Base-by-base conservation (phyloP, 2,113 vertebrate species). In the Solea senegalensis region DNA sequence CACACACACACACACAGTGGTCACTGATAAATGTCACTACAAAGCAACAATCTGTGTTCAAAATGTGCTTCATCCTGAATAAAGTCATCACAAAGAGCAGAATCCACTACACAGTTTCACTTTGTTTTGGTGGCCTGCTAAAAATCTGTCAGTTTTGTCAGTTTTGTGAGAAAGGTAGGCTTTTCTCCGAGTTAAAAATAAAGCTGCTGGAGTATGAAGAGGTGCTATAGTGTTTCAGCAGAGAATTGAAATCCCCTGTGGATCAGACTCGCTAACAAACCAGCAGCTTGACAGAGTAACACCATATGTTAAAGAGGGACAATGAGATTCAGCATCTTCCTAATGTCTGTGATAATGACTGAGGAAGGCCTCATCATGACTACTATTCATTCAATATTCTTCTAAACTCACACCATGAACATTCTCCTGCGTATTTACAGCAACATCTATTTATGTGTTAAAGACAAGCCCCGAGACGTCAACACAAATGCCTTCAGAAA, bases 241-340 rank as follows among this genome's bases (percentile, higher is more conserved):
- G 65, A 72, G 50, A 12, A 9, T 48, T 2, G 8, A 28, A 69
- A 72, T 60, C 64, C 62, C 65, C 21, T 28, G 8, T 58, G 56
- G 50, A 51, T 1, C 9, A 3, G 5, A 56, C 53, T 58, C 46
- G 64, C 48, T 50, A 64, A 46, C 28, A 50, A 72, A 78, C 49
- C 56, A 69, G 27, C n/a, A 40, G 26, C 76, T 68, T 67, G 59
- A 70, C 54, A 21, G 54, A 73, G 52, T 66, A 52, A 34, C 65
- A 64, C 76, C 89, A 89, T 82, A 79, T 88, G 80, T 85, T 65
- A 16, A 74, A 39, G 74, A 66, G 44, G 69, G 63, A 13, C 8
- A 14, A 48, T 9, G 44, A 66, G 50, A 65, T 9, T 40, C 27
- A 72, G 50, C 48, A 50, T 66, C n/a, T 70, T 27, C 13, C 28